Evolutionary conservation across 2,797 vertebrate species (phyloP).

Genomic region (Notoglanidium macrostoma): DNA sequence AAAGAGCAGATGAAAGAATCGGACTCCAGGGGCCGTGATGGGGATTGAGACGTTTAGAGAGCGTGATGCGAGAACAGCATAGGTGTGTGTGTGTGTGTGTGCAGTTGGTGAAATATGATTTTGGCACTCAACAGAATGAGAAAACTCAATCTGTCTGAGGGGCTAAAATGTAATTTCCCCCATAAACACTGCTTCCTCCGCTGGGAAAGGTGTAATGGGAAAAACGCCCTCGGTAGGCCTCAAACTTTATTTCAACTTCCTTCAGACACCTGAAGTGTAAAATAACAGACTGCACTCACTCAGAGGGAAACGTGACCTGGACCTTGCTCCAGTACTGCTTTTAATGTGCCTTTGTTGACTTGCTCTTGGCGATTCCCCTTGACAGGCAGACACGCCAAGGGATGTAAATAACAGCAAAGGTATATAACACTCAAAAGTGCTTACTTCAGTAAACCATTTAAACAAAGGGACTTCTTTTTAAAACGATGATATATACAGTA

Average conservation of each 20-base stretch:
- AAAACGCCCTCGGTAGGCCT: neutral
- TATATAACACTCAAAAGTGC: neutral
- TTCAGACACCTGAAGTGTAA: slow-evolving; percentile 36
- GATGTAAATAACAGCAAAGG: neutral
- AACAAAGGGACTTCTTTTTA: neutral
- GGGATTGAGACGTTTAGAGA: slow-evolving; percentile 26
- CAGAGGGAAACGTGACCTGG: slow-evolving; percentile 13
- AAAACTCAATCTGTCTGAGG: slow-evolving; percentile 52
- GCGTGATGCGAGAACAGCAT: slow-evolving; percentile 18
- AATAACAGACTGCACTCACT: slow-evolving; percentile 24
- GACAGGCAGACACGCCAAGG: too few species aligned
- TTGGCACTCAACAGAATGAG: slow-evolving; percentile 52
- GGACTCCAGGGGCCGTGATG: neutral
- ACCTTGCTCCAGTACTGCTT: slow-evolving; percentile 4
- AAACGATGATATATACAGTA: neutral
- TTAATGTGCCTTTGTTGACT: slow-evolving; percentile 5
- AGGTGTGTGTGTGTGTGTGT: slow-evolving; percentile 53
- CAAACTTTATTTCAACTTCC: slow-evolving; percentile 45
- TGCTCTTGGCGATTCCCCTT: neutral
- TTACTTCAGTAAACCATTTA: neutral
- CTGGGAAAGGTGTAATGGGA: slow-evolving; percentile 34
- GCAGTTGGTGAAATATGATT: slow-evolving; percentile 64
- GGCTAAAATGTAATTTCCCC: slow-evolving; percentile 57
- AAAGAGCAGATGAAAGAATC: slow-evolving; percentile 35
- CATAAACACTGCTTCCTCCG: slow-evolving; percentile 50